Base-by-base conservation (phyloP, 2,113 vertebrate species). In the Perca schrenkii region DNA sequence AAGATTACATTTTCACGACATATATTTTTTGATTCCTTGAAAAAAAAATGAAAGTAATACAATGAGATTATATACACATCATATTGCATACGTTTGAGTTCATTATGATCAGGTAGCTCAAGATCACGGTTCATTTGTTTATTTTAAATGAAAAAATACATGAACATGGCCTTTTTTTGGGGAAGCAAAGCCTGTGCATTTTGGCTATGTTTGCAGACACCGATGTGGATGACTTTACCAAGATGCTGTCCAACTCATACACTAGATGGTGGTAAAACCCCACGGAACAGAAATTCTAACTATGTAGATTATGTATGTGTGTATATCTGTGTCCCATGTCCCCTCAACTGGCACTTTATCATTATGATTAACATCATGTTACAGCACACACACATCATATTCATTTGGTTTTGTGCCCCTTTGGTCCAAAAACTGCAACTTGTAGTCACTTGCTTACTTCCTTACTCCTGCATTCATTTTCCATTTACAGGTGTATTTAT, bases 201-300 rank as follows among this genome's bases (percentile, higher is more conserved):
- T 49, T 4, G 16, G 16, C 43, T 43, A 22, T 1, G 4, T 63
- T 60, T 74, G 25, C 40, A 36, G 50, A 71, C 22, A 36, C 3
- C 0, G 1, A 2, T 22, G 19, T 58, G 53, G 5, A 16, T 34
- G 46, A 66, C 19, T 34, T 21, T 36, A 31, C 4, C 4, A 25
- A 16, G 16, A 8, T 64, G 13, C 8, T 54, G 46, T 74, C 22
- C 0, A 11, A 4, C 14, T 63, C 6, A 13, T 8, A 49, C 71
- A 80, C 72, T 83, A 85, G 72, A 82, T 80, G 86, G 79, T 56
- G 43, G 13, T 50, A 65, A 15, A 77, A 28, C 34, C 14, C 28
- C 28, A 73, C 56, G n/a, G 31, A 62, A 22, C 21, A 19, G 40
- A 40, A 36, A 40, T 40, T 8, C 1, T 40, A 40, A 8, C 8